These are phyloP conservation scores for Drosophila bunnanda DNA, from an alignment of 2,888 invertebrate genomes.

Conservation along the genomic window DNA sequence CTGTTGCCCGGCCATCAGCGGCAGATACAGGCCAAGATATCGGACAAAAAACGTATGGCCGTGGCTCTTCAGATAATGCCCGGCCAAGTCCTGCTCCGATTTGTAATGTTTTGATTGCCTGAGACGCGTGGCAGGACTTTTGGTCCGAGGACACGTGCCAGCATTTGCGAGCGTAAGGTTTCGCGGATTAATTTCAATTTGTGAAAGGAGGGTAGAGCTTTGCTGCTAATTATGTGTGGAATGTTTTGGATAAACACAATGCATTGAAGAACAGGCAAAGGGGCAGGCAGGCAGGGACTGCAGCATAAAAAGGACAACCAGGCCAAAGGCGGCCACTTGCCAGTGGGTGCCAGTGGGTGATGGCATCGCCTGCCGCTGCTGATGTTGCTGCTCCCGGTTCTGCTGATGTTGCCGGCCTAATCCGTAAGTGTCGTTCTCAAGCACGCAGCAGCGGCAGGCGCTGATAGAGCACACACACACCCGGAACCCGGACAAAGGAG, in stretches of 20 bases:
- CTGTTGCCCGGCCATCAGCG: conserved; percentile 56
- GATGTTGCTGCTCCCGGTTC: conserved; percentile 40
- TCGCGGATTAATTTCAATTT: conserved; percentile 83
- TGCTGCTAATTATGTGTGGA: conserved; percentile 78
- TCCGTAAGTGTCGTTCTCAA: conserved; percentile 78
- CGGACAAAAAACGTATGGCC: conserved; percentile 67
- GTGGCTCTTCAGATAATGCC: conserved; percentile 56
- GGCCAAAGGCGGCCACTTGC: conserved; percentile 65
- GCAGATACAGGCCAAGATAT: conserved; percentile 60
- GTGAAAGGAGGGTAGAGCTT: conserved; percentile 56
- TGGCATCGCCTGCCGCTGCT: conserved; percentile 19
- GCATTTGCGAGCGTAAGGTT: conserved; percentile 78
- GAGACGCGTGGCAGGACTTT: conserved; percentile 54
- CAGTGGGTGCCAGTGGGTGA: conserved; percentile 42
- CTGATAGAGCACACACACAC: conserved; percentile 74
- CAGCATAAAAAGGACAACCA: conserved; percentile 67
- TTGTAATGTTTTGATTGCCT: conserved; percentile 76
- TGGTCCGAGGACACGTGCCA: conserved; percentile 72
- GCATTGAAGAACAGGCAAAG: conserved; percentile 47
- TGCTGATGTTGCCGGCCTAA: conserved; percentile 67
- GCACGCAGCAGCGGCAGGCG: conserved; percentile 73
- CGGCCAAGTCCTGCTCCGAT: conserved; percentile 48
- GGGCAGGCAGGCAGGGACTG: conserved; percentile 28
- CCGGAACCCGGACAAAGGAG: conserved; percentile 21
- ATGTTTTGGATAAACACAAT: conserved; percentile 77